Conservation (phyloP, 2,113 vertebrate species). For the Pseudopipra pipra region DNA sequence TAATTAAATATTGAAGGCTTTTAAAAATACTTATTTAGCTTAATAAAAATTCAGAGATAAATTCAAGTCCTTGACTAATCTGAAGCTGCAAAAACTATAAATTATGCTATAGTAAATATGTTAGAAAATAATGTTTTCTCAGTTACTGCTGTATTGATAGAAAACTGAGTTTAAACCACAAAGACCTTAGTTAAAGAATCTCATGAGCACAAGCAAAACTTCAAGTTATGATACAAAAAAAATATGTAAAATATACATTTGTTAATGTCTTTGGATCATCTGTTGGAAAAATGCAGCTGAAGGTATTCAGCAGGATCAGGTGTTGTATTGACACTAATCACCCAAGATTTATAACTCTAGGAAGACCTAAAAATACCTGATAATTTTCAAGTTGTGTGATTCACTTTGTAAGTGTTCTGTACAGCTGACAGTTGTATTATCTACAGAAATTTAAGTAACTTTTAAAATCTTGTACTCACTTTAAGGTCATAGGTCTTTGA, state of each 20-base stretch:
- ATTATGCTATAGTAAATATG: background rate
- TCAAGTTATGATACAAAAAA: background rate
- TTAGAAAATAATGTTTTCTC: background rate
- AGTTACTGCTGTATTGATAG: background rate
- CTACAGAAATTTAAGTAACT: background rate
- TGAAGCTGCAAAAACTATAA: background rate
- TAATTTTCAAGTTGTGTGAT: background rate
- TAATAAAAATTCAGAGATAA: background rate
- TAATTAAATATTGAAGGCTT: background rate
- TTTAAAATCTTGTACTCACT: background rate
- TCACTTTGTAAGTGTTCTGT: background rate
- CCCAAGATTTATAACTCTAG: background rate
- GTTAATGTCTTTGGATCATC: background rate
- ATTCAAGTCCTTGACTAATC: background rate
- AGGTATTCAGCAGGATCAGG: background rate
- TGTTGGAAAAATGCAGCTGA: rapidly evolving
- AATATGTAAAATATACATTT: background rate
- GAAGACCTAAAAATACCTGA: background rate
- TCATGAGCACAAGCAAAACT: background rate
- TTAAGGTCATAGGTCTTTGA: rapidly evolving
- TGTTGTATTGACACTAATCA: background rate
- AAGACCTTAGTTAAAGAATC: background rate
- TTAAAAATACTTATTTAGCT: background rate
- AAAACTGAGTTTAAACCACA: background rate
- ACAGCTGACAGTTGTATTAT: background rate